Conservation (phyloP, 1,140 invertebrate genomes). For the Daktulosphaira vitifoliae region DNA sequence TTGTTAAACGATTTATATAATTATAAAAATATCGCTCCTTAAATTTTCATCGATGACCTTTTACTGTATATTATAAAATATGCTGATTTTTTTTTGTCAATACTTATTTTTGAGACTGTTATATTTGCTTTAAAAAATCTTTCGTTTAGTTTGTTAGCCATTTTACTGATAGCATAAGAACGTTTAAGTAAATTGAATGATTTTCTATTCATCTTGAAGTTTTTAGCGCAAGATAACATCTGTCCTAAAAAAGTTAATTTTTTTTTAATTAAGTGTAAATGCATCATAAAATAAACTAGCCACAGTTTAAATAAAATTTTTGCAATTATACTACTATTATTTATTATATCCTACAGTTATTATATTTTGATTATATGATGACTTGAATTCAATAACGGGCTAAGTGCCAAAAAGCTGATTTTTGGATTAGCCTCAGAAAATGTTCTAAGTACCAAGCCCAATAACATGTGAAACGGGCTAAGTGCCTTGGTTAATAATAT, state of each 20-base stretch:
- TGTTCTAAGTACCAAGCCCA: too few species aligned
- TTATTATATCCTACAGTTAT: too few species aligned
- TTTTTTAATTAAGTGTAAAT: neutral
- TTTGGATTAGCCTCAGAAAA: neutral
- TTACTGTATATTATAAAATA: too few species aligned
- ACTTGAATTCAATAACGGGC: too few species aligned
- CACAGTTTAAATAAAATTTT: neutral
- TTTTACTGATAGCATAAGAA: neutral
- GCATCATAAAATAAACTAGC: neutral
- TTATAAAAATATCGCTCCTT: too few species aligned
- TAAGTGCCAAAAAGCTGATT: neutral
- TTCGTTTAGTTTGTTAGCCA: neutral
- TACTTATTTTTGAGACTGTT: neutral
- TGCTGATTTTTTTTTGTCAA: too few species aligned
- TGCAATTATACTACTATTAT: too few species aligned
- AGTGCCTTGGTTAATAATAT: neutral
- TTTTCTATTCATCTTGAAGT: neutral
- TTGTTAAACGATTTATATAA: too few species aligned
- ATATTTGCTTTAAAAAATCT: constrained; percentile 3
- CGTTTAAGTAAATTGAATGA: neutral
- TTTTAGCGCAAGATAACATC: neutral
- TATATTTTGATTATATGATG: too few species aligned
- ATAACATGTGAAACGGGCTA: neutral
- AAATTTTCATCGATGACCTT: too few species aligned
- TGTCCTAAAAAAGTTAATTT: neutral